These are phyloP conservation scores for Samia ricini DNA, from an alignment of 1,140 invertebrate species.

Conservation along the genomic window DNA sequence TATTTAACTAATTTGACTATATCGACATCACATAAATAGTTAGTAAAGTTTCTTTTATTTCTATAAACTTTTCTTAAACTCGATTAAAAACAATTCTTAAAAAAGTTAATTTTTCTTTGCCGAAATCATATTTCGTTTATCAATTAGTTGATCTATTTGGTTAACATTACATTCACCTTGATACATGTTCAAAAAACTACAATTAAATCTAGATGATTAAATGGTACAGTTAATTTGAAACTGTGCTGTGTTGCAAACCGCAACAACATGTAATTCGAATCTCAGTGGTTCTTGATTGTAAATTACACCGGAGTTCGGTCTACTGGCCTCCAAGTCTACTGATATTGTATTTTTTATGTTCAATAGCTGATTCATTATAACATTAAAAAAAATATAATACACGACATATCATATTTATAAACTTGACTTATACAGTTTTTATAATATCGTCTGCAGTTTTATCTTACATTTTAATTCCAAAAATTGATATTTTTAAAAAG, in stretches of 20 bases:
- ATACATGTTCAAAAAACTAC: slow-evolving; percentile 3
- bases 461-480: too few relatives aligned
- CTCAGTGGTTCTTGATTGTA: slow-evolving; percentile 19
- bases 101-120: neutral
- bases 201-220: slow-evolving; percentile 10
- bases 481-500: too few relatives aligned
- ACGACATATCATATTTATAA: too few relatives aligned
- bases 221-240: slow-evolving; percentile 10
- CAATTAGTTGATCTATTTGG: neutral
- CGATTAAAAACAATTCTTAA: neutral
- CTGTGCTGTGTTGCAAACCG: slow-evolving; percentile 22
- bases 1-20: too few relatives aligned
- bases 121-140: neutral
- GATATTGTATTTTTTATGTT: slow-evolving; percentile 12
- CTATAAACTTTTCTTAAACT: neutral
- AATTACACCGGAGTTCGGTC: slow-evolving; percentile 21
- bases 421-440: too few relatives aligned
- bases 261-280: slow-evolving; percentile 24
- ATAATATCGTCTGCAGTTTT: too few relatives aligned
- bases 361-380: too few relatives aligned
- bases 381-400: too few relatives aligned
- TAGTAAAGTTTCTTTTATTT: too few relatives aligned
- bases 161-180: neutral
- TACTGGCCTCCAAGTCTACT: slow-evolving; percentile 19
- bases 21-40: too few relatives aligned